Percentiles rank a stretch among this genome's conserved stretches.
Conservation (phyloP, 2,797 vertebrate genomes). For the Siniperca scherzeri region DNA sequence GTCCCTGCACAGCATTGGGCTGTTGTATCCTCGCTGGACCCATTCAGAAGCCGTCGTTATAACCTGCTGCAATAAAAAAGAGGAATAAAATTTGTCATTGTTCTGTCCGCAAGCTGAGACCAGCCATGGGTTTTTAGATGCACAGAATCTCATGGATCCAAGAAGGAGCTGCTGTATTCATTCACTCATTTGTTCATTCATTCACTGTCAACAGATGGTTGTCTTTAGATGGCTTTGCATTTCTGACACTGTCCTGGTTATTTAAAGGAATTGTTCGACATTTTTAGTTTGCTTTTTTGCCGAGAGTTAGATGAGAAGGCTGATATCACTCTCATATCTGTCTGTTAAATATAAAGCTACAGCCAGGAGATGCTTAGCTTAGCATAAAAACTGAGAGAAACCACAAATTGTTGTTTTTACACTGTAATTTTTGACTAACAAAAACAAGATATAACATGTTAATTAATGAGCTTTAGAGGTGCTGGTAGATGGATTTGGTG, state of each 20-base stretch:
- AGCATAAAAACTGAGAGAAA: background rate
- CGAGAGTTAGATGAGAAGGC: background rate
- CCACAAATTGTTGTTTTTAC: background rate
- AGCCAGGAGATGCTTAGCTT: background rate
- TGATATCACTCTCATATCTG: background rate
- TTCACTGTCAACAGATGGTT: background rate
- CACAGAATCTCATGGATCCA: slow-evolving; percentile 7
- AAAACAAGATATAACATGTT: background rate
- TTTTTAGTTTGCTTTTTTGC: slow-evolving; percentile 8
- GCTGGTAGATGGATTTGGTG: background rate
- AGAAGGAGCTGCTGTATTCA: background rate
- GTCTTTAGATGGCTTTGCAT: background rate
- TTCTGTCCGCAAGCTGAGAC: slow-evolving; percentile 13
- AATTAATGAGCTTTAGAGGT: background rate
- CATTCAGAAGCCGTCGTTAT: slow-evolving; percentile 38
- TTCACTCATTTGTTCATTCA: background rate
- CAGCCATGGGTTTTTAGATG: background rate
- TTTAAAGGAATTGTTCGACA: background rate
- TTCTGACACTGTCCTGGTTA: background rate
- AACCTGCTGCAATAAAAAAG: slow-evolving; percentile 46
- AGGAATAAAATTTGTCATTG: slow-evolving; percentile 36
- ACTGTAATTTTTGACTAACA: background rate
- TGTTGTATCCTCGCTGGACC: slow-evolving; percentile 31
- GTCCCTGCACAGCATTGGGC: slow-evolving; percentile 25
- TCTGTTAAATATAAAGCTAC: background rate